These are phyloP conservation scores for Trichomalopsis sarcophagae DNA, from an alignment of 1,140 invertebrate genomes.

Conservation along the genomic window DNA sequence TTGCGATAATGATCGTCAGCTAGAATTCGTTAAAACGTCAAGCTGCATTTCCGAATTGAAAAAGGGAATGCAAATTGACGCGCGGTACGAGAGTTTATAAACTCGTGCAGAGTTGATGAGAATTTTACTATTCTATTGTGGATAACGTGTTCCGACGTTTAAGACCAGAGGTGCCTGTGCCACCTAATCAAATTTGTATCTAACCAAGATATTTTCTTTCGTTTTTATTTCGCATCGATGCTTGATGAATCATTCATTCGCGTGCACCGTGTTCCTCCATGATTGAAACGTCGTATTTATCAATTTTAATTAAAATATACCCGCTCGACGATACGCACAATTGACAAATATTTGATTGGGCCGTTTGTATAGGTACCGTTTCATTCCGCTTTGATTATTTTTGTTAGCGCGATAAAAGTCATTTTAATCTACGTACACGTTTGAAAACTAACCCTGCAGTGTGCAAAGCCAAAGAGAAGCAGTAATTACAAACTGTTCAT, in stretches of 20 bases:
- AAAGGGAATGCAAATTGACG: background rate
- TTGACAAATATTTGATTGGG: background rate
- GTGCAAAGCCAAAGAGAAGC: too few relatives aligned
- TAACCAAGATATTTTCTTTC: background rate
- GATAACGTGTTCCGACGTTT: background rate
- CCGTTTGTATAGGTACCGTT: background rate
- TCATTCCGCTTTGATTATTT: too few relatives aligned
- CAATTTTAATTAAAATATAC: background rate
- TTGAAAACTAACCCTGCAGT: too few relatives aligned
- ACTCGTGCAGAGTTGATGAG: background rate
- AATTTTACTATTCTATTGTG: background rate
- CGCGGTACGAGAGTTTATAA: background rate
- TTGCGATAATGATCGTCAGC: background rate
- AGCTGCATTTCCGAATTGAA: background rate
- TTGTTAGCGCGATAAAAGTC: too few relatives aligned
- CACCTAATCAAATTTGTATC: background rate
- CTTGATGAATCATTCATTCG: background rate
- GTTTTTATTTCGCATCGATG: background rate
- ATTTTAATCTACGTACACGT: too few relatives aligned
- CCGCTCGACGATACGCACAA: background rate
- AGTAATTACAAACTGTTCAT: too few relatives aligned
- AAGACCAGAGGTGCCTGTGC: background rate
- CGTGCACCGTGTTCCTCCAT: background rate
- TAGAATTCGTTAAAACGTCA: background rate
- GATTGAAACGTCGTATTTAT: slow-evolving; percentile 5